Conservation (phyloP, 2,888 invertebrate species). For the Alviniconcha strummeri region DNA sequence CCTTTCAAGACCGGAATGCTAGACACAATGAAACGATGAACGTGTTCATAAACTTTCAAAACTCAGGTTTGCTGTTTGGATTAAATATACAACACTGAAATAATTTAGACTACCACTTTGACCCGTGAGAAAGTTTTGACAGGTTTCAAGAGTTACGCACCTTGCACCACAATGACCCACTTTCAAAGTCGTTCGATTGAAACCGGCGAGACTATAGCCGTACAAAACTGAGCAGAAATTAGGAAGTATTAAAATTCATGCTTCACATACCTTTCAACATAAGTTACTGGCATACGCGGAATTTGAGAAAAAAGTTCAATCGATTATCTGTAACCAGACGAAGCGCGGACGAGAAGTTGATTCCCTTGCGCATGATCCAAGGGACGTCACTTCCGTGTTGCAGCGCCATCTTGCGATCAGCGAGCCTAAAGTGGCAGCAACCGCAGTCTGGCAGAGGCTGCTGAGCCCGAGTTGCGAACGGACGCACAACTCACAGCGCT, state of each 20-base stretch:
- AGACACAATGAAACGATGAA: no score
- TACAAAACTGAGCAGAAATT: background rate
- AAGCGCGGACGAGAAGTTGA: conserved; percentile 9
- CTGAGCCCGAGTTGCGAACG: conserved; percentile 21
- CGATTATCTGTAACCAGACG: conserved; percentile 21
- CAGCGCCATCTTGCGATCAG: conserved; percentile 29
- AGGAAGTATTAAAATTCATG: background rate
- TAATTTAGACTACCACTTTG: background rate
- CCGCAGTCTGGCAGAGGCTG: conserved; percentile 28
- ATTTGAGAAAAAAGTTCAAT: background rate
- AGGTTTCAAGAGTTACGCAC: conserved; percentile 29
- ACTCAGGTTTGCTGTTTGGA: no score
- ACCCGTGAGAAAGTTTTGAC: conserved; percentile 11
- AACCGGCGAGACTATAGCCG: background rate
- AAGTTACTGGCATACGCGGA: background rate
- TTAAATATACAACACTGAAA: no score
- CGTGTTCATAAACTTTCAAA: no score
- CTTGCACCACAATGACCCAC: conserved; percentile 11
- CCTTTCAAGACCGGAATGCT: no score
- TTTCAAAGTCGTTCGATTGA: background rate
- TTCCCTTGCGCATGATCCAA: conserved; percentile 31
- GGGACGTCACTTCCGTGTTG: conserved; percentile 32
- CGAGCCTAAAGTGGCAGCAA: conserved; percentile 31
- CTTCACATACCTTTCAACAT: conserved; percentile 13
- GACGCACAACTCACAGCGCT: conserved; percentile 17